Conservation (phyloP, 2,113 vertebrate species). For the Mus spicilegus region DNA sequence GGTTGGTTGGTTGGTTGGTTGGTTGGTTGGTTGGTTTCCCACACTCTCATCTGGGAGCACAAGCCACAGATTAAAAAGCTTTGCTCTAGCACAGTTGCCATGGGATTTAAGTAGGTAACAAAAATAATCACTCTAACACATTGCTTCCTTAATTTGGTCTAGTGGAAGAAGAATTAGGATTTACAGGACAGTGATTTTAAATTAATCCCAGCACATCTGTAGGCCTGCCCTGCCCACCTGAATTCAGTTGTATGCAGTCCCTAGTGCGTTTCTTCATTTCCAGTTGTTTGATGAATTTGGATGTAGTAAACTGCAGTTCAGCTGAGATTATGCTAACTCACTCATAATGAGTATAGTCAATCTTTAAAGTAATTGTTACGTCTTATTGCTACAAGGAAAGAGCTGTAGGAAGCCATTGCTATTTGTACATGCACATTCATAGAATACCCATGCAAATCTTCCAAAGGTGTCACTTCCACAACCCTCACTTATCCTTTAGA, state of each 20-base stretch:
- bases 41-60: neutral
- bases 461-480: neutral
- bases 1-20: neutral
- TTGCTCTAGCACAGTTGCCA: neutral
- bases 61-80: neutral
- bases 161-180: neutral
- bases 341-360: neutral
- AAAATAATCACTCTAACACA: constrained; percentile 22
- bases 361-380: neutral
- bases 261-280: neutral
- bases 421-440: too few species aligned
- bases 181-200: constrained; percentile 7
- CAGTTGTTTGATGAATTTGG: neutral
- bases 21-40: neutral
- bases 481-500: neutral
- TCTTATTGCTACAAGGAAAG: neutral
- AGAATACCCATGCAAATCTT: neutral
- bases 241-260: neutral
- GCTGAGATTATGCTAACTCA: constrained; percentile 19
- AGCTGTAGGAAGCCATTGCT: neutral
- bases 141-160: constrained; percentile 35
- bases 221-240: neutral
- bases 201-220: neutral
- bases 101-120: constrained; percentile 14
- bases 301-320: neutral